Conservation (phyloP, 2,888 invertebrate genomes). For the Himalopsyche japonica region DNA sequence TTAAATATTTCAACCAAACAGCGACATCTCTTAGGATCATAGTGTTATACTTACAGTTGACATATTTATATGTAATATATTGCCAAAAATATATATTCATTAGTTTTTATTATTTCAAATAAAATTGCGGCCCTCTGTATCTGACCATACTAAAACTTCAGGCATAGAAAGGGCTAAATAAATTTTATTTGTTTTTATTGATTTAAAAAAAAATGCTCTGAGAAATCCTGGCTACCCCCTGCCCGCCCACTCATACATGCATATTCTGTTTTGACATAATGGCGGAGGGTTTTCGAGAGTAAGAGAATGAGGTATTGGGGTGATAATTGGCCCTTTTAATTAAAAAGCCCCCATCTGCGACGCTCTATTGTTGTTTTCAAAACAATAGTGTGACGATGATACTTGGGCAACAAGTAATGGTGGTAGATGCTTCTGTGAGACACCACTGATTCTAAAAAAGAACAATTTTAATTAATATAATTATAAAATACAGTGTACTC, state of each 20-base stretch:
- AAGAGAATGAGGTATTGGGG: background rate
- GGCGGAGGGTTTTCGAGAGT: background rate
- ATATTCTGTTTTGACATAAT: background rate
- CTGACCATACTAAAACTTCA: too few relatives aligned
- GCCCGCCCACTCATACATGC: background rate
- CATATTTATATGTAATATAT: too few relatives aligned
- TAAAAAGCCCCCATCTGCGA: slow-evolving; percentile 1
- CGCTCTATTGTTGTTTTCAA: background rate
- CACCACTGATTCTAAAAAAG: background rate
- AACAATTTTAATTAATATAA: too few relatives aligned
- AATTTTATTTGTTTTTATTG: too few relatives aligned
- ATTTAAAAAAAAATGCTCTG: background rate
- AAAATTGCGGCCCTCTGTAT: too few relatives aligned
- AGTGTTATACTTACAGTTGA: too few relatives aligned
- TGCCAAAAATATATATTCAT: too few relatives aligned
- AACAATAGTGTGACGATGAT: background rate
- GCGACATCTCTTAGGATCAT: too few relatives aligned
- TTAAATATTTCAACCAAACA: too few relatives aligned
- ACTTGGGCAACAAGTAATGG: background rate
- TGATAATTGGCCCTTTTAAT: slow-evolving; percentile 1
- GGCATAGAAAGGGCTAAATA: too few relatives aligned
- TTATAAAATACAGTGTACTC: too few relatives aligned
- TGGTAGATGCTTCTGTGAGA: background rate
- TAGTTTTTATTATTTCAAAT: too few relatives aligned
- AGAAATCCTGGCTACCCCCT: background rate